Percentiles rank a stretch among this genome's conserved stretches.
Evolutionary conservation across 2,797 vertebrate species (phyloP).

Genomic region (Sarcoramphus papa): DNA sequence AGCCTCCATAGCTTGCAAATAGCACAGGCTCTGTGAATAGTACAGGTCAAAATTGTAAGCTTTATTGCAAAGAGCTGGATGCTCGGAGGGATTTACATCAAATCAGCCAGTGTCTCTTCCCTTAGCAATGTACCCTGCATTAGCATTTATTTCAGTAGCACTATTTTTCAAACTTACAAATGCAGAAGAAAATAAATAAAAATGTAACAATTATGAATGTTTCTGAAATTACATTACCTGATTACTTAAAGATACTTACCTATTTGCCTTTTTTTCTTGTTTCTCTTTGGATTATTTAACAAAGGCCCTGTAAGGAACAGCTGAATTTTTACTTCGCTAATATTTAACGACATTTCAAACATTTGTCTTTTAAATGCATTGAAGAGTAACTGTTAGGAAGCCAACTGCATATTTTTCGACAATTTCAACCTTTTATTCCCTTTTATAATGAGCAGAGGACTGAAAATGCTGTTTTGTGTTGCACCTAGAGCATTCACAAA

Average conservation of each 20-base stretch:
- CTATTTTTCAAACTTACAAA: background rate
- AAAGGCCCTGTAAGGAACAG: background rate
- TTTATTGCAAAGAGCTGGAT: background rate
- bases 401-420: background rate
- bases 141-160: background rate
- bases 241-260: background rate
- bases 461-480: background rate
- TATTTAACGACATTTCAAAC: slow-evolving; percentile 10
- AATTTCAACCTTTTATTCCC: background rate
- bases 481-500: slow-evolving; percentile 2
- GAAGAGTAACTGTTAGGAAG: background rate
- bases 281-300: background rate
- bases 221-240: background rate
- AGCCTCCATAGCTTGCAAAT: background rate
- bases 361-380: background rate
- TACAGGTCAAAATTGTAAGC: background rate
- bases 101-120: background rate
- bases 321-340: background rate
- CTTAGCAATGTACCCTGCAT: background rate
- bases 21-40: background rate
- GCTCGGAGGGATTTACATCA: background rate
- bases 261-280: background rate
- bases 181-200: background rate
- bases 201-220: background rate
- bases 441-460: background rate